Evolutionary conservation across 2,113 vertebrate genomes (phyloP).

Genomic region (Silurus meridionalis): DNA sequence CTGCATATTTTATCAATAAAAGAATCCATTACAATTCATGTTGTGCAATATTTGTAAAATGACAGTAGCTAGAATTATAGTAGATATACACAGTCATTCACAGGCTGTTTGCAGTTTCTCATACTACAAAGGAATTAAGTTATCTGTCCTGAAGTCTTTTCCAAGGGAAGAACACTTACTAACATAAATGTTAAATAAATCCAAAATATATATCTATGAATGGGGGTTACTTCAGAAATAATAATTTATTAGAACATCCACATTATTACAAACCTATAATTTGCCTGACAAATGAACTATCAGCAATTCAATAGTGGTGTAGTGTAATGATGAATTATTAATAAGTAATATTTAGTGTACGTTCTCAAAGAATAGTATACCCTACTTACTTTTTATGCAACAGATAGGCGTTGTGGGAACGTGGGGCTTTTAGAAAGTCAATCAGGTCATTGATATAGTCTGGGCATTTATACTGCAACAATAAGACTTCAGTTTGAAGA

Average conservation of each 20-base stretch:
- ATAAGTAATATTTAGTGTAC: not conserved
- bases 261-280: not conserved
- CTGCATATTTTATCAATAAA: not conserved
- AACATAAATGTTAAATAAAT: not conserved
- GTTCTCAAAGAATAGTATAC: not conserved
- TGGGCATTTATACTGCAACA: slow-evolving; percentile 27
- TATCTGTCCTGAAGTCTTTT: not conserved
- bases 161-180: not conserved
- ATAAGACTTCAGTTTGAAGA: not conserved
- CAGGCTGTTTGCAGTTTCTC: not conserved
- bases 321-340: not conserved
- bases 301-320: not conserved
- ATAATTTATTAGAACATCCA: not conserved
- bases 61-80: too few species aligned
- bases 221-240: not conserved
- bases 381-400: slow-evolving; percentile 35
- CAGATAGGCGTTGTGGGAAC: not conserved
- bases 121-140: not conserved
- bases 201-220: not conserved
- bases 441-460: slow-evolving; percentile 45
- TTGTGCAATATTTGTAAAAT: not conserved
- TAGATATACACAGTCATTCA: too few species aligned
- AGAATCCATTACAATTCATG: not conserved
- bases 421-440: slow-evolving; percentile 42
- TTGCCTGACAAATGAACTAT: not conserved